A percentile compares a stretch with the other conserved stretches of the same genome.
Conservation (phyloP, 2,888 invertebrate species). For the Agrochola litura region DNA sequence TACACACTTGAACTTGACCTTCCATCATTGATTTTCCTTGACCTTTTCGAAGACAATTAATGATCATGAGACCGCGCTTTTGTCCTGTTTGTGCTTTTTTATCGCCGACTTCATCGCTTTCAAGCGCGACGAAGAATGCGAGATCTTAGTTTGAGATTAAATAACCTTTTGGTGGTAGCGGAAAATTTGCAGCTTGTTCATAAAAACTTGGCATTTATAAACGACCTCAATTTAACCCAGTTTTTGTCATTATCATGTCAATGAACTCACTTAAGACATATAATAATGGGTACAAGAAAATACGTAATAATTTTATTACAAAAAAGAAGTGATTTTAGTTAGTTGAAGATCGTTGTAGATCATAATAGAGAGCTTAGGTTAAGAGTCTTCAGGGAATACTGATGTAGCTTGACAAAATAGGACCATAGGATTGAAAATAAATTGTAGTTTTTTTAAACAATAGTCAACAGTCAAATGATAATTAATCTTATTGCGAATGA, state of each 20-base stretch:
- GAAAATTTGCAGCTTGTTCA: neutral
- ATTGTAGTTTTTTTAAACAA: too few relatives aligned
- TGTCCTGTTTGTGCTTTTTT: slow-evolving; percentile 34
- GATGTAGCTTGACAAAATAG: neutral
- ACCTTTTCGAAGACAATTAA: slow-evolving; percentile 55
- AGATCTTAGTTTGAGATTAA: slow-evolving; percentile 23
- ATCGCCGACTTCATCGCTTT: slow-evolving; percentile 32
- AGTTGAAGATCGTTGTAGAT: neutral
- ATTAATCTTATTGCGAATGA: slow-evolving; percentile 5
- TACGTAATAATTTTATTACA: neutral
- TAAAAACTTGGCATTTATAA: neutral
- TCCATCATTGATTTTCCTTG: slow-evolving; percentile 50
- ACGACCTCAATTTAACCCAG: slow-evolving; percentile 1
- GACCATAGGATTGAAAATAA: too few relatives aligned
- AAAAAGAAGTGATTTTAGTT: neutral
- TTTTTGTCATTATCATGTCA: neutral
- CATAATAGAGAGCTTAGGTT: neutral
- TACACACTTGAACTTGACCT: slow-evolving; percentile 38
- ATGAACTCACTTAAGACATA: neutral
- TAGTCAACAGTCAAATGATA: neutral
- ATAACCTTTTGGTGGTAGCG: slow-evolving; percentile 8
- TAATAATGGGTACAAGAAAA: neutral
- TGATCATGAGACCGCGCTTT: slow-evolving; percentile 40
- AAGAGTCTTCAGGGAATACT: neutral
- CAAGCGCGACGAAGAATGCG: slow-evolving; percentile 15